These are phyloP conservation scores for Gallirallus australis DNA, from an alignment of 2,797 vertebrate genomes.

Conservation along the genomic window DNA sequence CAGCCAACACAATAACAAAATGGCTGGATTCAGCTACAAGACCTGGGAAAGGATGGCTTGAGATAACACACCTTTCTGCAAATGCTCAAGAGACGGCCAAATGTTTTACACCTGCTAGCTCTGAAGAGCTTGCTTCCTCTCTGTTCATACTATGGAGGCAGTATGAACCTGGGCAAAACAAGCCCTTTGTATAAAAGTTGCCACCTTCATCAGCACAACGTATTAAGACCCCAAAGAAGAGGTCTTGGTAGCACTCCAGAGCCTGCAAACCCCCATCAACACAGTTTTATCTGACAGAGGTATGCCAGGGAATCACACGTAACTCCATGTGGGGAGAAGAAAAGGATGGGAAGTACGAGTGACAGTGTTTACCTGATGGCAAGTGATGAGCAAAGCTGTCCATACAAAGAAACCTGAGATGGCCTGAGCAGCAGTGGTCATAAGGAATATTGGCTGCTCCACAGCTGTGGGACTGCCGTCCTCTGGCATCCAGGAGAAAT, in stretches of 20 bases:
- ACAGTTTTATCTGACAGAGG: not conserved
- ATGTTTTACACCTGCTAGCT: not conserved
- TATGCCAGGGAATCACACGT: not conserved
- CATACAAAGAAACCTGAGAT: slow-evolving; percentile 96
- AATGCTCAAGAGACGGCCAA: not conserved
- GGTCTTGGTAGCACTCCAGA: not conserved
- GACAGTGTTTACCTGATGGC: slow-evolving; percentile 89
- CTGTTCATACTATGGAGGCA: not conserved
- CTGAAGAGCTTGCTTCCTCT: not conserved
- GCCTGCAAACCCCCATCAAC: not conserved
- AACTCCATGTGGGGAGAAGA: not conserved
- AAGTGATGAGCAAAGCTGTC: slow-evolving; percentile 96
- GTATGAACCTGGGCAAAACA: not conserved
- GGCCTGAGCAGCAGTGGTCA: slow-evolving; percentile 93
- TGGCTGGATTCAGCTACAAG: not conserved
- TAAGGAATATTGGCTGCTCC: slow-evolving; percentile 92
- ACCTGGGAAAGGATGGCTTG: not conserved
- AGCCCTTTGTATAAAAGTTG: not conserved
- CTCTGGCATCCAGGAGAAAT: slow-evolving; percentile 84
- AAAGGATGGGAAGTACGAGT: not conserved
- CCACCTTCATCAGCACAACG: not conserved
- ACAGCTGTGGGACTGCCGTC: slow-evolving; percentile 84
- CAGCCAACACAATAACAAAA: slow-evolving; percentile 26
- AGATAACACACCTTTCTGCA: not conserved
- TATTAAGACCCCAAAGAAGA: not conserved